A percentile compares a stretch with the other conserved stretches of the same genome.
These are phyloP conservation scores for Styela plicata DNA, from an alignment of 23 tunicate species.

Conservation along the genomic window DNA sequence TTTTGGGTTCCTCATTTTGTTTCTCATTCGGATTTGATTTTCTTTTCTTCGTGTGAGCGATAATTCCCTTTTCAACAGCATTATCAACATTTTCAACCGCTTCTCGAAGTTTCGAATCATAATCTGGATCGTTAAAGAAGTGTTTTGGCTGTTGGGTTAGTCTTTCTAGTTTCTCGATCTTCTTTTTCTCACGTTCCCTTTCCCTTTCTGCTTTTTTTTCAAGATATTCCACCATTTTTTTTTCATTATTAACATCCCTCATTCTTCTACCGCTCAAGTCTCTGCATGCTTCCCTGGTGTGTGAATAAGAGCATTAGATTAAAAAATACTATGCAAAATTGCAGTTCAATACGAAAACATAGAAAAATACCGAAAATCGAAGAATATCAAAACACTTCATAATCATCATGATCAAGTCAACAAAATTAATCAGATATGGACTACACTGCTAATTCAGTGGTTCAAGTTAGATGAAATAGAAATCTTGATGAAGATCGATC, in stretches of 20 bases:
- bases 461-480: no score
- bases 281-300: constrained; percentile 88
- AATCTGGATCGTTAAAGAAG: constrained; percentile 90
- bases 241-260: constrained; percentile 95
- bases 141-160: constrained; percentile 73
- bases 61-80: constrained; percentile 69
- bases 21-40: neutral
- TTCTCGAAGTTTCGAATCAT: constrained; percentile 58
- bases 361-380: neutral
- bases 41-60: constrained; percentile 40
- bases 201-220: constrained; percentile 76
- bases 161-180: constrained; percentile 71
- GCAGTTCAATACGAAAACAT: neutral
- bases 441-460: no score
- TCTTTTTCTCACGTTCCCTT: constrained; percentile 62
- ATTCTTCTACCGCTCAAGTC: constrained; percentile 93
- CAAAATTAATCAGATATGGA: no score
- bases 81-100: constrained; percentile 66
- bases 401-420: neutral
- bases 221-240: constrained; percentile 74
- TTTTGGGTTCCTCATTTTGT: constrained; percentile 18
- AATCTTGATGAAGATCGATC: no score
- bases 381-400: neutral
- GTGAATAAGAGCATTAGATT: constrained; percentile 5
- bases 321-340: neutral